Percentiles rank a stretch among this genome's conserved stretches.
phyloP scores from a whole-genome alignment of 2,888 invertebrate genomes.

The Hydraecia micacea region DNA sequence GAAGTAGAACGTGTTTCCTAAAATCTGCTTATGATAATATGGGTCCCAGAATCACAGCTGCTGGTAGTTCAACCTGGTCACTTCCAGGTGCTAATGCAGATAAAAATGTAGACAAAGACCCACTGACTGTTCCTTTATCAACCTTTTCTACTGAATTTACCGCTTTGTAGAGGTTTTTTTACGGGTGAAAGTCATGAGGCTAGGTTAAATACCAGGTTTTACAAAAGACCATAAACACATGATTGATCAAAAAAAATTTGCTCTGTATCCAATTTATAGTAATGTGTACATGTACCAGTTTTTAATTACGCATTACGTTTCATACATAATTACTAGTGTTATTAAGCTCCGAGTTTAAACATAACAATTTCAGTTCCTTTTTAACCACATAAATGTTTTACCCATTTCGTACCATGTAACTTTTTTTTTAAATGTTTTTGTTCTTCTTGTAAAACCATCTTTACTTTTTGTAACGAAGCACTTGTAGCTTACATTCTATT shows the following conservation, averaged over 20 bases:
- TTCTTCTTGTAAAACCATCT: neutral
- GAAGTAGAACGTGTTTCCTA: constrained; percentile 88
- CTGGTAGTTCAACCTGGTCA: constrained; percentile 96
- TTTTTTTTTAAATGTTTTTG: neutral
- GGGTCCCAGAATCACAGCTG: constrained; percentile 96
- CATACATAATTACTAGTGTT: neutral
- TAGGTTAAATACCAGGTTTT: neutral
- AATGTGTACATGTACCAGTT: neutral
- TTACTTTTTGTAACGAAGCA: neutral
- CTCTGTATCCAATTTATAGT: neutral
- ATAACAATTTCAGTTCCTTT: neutral
- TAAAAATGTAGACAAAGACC: constrained; percentile 74
- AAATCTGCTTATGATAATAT: constrained; percentile 96
- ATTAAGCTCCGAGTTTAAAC: no score
- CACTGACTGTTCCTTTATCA: constrained; percentile 77
- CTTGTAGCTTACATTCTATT: constrained; percentile 1
- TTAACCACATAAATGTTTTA: no score
- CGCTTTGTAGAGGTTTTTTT: constrained; percentile 77
- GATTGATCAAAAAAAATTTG: no score
- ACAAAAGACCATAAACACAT: neutral
- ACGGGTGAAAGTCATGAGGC: neutral
- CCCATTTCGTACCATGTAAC: neutral
- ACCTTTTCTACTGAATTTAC: constrained; percentile 89
- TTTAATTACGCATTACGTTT: neutral
- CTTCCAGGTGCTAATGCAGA: constrained; percentile 91